These are phyloP conservation scores for Holacanthus passer DNA, from an alignment of 2,113 vertebrate genomes.

Conservation along the genomic window DNA sequence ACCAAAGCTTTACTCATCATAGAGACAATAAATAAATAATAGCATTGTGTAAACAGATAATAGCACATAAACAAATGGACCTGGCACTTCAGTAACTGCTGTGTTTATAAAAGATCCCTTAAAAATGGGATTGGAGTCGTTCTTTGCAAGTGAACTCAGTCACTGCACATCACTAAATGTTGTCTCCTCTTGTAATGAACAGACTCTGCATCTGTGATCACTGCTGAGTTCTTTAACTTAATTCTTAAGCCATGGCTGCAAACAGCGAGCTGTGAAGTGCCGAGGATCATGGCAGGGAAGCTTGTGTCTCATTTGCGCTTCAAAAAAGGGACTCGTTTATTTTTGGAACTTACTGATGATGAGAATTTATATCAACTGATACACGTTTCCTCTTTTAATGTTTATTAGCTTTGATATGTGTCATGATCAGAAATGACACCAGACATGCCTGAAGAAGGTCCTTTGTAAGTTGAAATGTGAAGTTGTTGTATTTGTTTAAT, in stretches of 20 bases:
- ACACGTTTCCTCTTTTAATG: conserved; percentile 6
- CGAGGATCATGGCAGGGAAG: conserved; percentile 20
- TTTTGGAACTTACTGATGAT: conserved; percentile 29
- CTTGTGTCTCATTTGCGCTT: conserved; percentile 33
- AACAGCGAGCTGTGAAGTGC: conserved; percentile 16
- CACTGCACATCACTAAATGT: neutral
- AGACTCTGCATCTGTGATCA: conserved; percentile 31
- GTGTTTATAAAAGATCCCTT: neutral
- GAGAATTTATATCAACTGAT: conserved; percentile 14
- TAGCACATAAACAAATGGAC: neutral
- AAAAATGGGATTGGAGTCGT: too few relatives aligned
- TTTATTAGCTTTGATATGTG: neutral
- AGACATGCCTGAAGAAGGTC: neutral
- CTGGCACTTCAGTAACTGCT: neutral
- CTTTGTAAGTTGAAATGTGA: neutral
- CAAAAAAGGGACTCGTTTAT: conserved; percentile 20
- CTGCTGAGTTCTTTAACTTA: conserved; percentile 3
- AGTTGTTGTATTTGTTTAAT: conserved; percentile 4
- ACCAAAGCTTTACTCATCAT: neutral
- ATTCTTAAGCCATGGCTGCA: conserved; percentile 21
- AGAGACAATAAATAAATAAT: neutral
- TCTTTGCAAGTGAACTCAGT: too few relatives aligned
- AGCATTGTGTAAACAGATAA: neutral
- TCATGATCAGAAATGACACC: conserved; percentile 1
- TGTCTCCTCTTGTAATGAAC: conserved; percentile 1